Evolutionary conservation across 1,140 invertebrate genomes (phyloP).

Genomic region (Apis laboriosa): DNA sequence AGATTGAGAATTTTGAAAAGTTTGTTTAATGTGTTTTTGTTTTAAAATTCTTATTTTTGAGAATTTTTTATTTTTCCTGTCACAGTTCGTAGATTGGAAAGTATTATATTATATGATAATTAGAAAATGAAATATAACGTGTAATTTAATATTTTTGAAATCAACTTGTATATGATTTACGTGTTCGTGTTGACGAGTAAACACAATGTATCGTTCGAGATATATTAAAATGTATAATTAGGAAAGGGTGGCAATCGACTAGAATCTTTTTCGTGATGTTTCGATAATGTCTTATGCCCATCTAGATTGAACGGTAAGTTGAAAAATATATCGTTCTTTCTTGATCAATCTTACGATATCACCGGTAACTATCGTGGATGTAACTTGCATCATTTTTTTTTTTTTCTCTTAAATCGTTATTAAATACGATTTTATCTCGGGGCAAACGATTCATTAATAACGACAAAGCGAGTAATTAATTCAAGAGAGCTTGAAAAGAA

Average conservation of each 20-base stretch:
- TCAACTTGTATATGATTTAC: too few relatives aligned
- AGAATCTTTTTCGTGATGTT: neutral
- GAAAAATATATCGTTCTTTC: neutral
- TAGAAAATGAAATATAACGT: too few relatives aligned
- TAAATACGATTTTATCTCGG: neutral
- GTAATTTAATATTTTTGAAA: too few relatives aligned
- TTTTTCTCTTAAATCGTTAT: neutral
- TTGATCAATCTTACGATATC: neutral
- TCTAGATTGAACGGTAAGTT: neutral
- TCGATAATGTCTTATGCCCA: neutral
- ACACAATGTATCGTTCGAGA: too few relatives aligned
- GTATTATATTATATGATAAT: too few relatives aligned
- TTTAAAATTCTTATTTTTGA: too few relatives aligned
- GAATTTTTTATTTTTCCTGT: too few relatives aligned
- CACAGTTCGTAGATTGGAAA: too few relatives aligned
- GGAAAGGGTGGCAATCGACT: neutral
- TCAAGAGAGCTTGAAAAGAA: neutral
- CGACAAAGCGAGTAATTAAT: neutral
- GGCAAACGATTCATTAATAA: neutral
- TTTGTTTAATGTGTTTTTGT: too few relatives aligned
- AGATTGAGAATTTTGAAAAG: too few relatives aligned
- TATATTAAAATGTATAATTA: too few relatives aligned
- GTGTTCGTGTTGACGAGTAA: too few relatives aligned
- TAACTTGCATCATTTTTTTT: neutral
- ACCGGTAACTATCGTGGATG: neutral